A percentile compares a stretch with the other conserved stretches of the same genome.
These are phyloP conservation scores for Cheumatopsyche charites DNA, from an alignment of 1,140 invertebrate species.

Conservation along the genomic window DNA sequence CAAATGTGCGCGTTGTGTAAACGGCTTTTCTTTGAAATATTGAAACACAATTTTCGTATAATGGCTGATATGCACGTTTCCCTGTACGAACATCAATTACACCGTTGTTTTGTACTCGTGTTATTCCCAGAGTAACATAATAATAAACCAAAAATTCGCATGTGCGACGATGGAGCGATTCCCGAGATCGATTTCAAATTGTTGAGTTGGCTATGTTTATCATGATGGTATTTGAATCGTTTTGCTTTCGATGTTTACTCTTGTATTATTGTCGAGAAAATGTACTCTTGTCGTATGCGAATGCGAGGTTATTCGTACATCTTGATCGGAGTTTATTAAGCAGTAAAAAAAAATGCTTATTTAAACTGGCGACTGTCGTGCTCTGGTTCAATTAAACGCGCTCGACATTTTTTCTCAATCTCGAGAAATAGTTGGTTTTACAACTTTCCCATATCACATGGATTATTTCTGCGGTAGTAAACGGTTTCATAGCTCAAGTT, in stretches of 20 bases:
- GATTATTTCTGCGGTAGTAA: background rate
- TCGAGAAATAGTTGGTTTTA: no score
- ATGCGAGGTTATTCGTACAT: background rate
- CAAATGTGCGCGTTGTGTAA: no score
- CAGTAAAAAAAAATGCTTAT: background rate
- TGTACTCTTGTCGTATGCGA: background rate
- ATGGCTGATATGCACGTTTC: conserved; percentile 5
- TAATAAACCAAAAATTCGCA: conserved; percentile 17
- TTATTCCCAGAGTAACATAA: background rate
- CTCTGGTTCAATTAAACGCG: background rate
- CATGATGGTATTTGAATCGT: background rate
- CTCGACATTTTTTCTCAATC: background rate
- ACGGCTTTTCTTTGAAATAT: conserved; percentile 19
- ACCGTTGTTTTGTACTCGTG: background rate
- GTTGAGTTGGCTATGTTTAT: no score
- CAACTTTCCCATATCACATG: background rate
- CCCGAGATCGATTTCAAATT: background rate
- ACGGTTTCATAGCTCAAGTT: background rate
- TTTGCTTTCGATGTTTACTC: background rate
- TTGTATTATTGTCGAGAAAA: background rate
- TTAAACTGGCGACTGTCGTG: background rate
- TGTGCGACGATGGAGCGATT: background rate
- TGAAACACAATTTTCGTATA: conserved; percentile 11
- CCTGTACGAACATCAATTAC: conserved; percentile 15
- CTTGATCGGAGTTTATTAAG: conserved; percentile 19